phyloP scores from a whole-genome alignment of 1,140 invertebrate species.

The Eriocheir sinensis region DNA sequence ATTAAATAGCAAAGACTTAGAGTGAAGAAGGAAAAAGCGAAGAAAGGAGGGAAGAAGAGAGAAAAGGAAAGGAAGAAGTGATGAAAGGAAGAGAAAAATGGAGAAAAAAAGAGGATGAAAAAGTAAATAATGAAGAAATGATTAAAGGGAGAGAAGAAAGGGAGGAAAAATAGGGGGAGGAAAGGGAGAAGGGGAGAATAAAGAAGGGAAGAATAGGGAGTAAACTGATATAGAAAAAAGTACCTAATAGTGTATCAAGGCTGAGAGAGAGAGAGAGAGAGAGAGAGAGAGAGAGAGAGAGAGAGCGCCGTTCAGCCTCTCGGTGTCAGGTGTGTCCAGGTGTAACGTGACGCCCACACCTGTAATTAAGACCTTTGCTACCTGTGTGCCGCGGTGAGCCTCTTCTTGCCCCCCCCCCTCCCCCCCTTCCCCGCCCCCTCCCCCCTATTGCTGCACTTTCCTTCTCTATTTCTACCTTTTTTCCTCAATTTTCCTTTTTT shows the following conservation, averaged over 20 bases:
- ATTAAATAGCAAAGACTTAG: background rate
- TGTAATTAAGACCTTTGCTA: background rate
- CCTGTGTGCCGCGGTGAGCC: background rate
- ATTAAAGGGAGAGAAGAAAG: too few relatives aligned
- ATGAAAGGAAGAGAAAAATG: too few relatives aligned
- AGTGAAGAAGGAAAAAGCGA: background rate
- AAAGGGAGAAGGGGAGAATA: too few relatives aligned
- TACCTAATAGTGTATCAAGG: background rate
- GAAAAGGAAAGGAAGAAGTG: too few relatives aligned
- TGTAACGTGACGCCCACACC: background rate
- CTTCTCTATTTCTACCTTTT: background rate
- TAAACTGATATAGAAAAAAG: background rate
- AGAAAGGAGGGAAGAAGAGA: too few relatives aligned
- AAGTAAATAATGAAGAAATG: too few relatives aligned
- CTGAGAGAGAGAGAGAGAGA: background rate
- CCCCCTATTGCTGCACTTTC: background rate
- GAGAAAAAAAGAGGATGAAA: too few relatives aligned
- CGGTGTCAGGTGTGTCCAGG: background rate
- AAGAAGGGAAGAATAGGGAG: background rate
- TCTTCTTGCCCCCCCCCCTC: background rate
- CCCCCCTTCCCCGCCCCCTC: background rate
- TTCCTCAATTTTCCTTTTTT: background rate
- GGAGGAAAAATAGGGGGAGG: too few relatives aligned
- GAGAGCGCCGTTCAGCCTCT: background rate
- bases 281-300: background rate